These are phyloP conservation scores for Eudemis profundana DNA, from an alignment of 2,888 invertebrate species.

Conservation along the genomic window DNA sequence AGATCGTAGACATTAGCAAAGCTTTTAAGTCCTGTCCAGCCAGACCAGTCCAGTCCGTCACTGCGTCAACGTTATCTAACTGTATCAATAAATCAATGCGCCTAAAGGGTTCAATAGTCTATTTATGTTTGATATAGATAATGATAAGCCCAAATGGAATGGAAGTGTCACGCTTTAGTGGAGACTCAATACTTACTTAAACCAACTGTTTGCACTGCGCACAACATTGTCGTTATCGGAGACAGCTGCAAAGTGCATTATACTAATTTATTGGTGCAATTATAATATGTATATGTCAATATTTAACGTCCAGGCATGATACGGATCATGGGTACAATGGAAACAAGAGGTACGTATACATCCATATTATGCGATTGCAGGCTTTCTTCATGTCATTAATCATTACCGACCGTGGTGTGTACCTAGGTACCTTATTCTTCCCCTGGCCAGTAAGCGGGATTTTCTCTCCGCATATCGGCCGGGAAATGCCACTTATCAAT, in stretches of 20 bases:
- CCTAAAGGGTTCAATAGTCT: slow-evolving; percentile 10
- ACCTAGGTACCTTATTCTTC: no score
- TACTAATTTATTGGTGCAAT: not conserved
- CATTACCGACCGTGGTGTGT: no score
- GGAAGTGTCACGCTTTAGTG: slow-evolving; percentile 20
- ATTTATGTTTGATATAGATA: slow-evolving; percentile 28
- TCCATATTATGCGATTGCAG: not conserved
- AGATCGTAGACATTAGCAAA: no score
- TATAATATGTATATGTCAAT: slow-evolving; percentile 1
- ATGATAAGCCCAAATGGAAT: slow-evolving; percentile 28
- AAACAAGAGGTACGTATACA: slow-evolving; percentile 27
- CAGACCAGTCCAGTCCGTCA: no score
- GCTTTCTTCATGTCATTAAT: no score
- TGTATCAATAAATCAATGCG: slow-evolving; percentile 21
- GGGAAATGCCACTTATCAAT: no score
- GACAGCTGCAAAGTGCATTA: slow-evolving; percentile 7
- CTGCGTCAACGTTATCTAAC: not conserved
- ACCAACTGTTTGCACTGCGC: slow-evolving; percentile 23
- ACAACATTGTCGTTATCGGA: slow-evolving; percentile 14
- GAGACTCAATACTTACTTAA: not conserved
- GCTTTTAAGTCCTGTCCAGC: no score
- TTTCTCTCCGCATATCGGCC: no score
- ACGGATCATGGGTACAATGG: slow-evolving; percentile 15
- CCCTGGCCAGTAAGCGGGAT: no score
- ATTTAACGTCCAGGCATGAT: slow-evolving; percentile 8